phyloP scores from a whole-genome alignment of 2,113 vertebrate genomes.

The Ia io region DNA sequence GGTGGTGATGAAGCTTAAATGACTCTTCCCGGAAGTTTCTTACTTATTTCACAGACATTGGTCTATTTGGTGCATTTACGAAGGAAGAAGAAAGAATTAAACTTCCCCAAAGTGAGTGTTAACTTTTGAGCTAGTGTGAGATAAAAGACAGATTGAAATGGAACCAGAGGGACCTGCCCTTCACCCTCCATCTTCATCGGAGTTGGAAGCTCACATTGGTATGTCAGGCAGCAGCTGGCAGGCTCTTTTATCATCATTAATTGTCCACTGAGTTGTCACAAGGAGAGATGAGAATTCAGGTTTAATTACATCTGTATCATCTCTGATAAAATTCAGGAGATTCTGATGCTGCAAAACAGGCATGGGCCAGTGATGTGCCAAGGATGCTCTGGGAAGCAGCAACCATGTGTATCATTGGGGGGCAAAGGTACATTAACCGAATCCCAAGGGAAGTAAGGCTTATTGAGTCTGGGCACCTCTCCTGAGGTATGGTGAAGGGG shows the following conservation, averaged over 20 bases:
- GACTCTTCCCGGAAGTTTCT: constrained; percentile 43
- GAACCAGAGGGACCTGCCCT: constrained; percentile 67
- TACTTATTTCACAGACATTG: constrained; percentile 55
- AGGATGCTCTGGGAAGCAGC: background rate
- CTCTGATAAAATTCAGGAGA: constrained; percentile 53
- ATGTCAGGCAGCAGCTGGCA: constrained; percentile 72
- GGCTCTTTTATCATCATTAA: constrained; percentile 77
- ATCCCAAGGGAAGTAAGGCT: background rate
- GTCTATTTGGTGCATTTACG: constrained; percentile 46
- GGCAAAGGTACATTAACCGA: background rate
- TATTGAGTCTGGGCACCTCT: background rate
- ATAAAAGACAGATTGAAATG: constrained; percentile 73
- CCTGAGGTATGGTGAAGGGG: background rate
- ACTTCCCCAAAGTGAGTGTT: constrained; percentile 62
- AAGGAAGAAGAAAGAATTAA: constrained; percentile 61
- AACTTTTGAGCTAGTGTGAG: constrained; percentile 58
- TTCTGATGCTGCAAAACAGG: constrained; percentile 21
- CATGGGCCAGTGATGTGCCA: background rate
- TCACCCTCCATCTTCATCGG: constrained; percentile 53
- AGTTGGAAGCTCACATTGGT: constrained; percentile 42
- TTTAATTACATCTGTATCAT: constrained; percentile 74
- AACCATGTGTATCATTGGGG: background rate
- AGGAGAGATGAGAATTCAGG: constrained; percentile 64
- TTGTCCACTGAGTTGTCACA: constrained; percentile 71
- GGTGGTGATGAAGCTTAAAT: background rate